phyloP scores from a whole-genome alignment of 1,140 invertebrate species.

The Micrasema minimum region DNA sequence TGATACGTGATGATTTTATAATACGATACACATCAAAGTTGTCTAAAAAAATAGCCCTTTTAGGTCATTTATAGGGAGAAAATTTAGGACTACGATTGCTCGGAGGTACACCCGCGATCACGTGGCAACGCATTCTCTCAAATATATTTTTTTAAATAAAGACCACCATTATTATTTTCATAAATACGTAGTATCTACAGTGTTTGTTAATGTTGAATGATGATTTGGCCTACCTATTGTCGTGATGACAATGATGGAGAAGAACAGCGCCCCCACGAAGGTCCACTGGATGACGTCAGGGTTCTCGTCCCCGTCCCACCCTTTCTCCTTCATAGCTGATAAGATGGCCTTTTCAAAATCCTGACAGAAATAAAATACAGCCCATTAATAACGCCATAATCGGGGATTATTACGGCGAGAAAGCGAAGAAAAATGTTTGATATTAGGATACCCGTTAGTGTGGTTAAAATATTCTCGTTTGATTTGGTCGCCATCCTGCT shows the following conservation, averaged over 20 bases:
- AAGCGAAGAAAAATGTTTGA: too few species aligned
- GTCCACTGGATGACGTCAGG: conserved; percentile 84
- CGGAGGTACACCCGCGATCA: background rate
- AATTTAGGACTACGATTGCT: background rate
- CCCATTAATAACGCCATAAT: too few species aligned
- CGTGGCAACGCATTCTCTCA: background rate
- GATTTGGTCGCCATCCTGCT: too few species aligned
- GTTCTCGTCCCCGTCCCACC: conserved; percentile 92
- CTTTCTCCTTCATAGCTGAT: conserved; percentile 85
- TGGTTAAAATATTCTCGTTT: too few species aligned
- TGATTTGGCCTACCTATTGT: conserved; percentile 86
- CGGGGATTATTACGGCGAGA: too few species aligned
- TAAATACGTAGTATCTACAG: background rate
- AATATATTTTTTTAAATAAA: background rate
- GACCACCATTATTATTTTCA: background rate
- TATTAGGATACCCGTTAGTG: too few species aligned
- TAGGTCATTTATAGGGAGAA: background rate
- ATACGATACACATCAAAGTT: too few species aligned
- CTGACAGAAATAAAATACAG: conserved; percentile 55
- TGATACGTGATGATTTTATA: too few species aligned
- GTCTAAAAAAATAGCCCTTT: background rate
- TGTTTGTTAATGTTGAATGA: background rate
- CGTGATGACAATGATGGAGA: conserved; percentile 97
- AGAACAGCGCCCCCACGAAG: conserved; percentile 91
- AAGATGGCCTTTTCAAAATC: conserved; percentile 86